Evolutionary conservation across 2,113 vertebrate genomes (phyloP), one percentile per base, ranked within the genome.

Genomic region (Vombatus ursinus): DNA sequence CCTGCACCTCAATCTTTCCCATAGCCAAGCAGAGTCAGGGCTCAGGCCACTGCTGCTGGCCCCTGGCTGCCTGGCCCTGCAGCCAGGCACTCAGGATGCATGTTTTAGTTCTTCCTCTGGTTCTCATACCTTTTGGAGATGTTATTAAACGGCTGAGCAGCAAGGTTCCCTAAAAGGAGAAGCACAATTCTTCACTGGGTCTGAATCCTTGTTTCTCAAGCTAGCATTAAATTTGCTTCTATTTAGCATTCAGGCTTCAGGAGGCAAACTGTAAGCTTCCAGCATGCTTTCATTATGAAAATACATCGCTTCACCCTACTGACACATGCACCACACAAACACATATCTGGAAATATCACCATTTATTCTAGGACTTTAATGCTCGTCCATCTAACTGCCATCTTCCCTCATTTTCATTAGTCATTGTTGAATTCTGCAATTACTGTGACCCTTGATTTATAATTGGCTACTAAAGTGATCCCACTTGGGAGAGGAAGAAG

Each of bases 391-490:
- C 52, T 68, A 96, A 95, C 61, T 95, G 96, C 53, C 92, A 93
- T 93, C 48, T 25, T 61, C 95, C 91, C 68, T 90, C 94, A 93
- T 97, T 96, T 97, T 95, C 97, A 98, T 96, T 96, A 97, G 95
- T 92, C 12, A 1, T 50, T 94, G 94, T 96, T 98, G 96, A 97
- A 97, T 96, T 93, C 97, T 95, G 92, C 96, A 96, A 97, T 96
- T 97, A 97, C 94, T 91, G 48, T 95, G 96, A 95, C 94, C 94
- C 92, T 91, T 96, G 92, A 97, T 97, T 97, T 97, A 96, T 94
- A 44, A 84, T 92, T 96, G 96, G 95, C 93, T 89, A 92, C 92
- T 94, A 84, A 96, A 97, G 95, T 91, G 77, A 93, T 68, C 57
- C 89, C 92, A 93, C 91, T 92, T 54, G 54, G 90, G 95, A 97